Percentiles rank a stretch among this genome's conserved stretches.
These are phyloP conservation scores for Chloromyia formosa DNA, from an alignment of 2,888 invertebrate species.

Conservation along the genomic window DNA sequence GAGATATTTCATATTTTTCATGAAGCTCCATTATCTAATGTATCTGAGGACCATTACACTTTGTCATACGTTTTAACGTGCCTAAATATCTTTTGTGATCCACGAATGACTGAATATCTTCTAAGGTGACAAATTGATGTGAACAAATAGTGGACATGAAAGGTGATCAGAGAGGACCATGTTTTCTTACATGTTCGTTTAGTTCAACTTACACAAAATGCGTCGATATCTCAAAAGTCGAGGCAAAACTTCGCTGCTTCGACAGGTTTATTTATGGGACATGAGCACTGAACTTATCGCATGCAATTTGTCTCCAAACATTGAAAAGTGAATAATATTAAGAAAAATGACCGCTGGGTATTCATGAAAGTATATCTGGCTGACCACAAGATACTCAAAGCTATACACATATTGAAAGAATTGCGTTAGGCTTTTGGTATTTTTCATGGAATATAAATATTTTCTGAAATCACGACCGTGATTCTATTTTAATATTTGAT, in stretches of 20 bases:
- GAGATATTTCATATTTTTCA: neutral
- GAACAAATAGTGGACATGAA: neutral
- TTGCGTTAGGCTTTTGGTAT: too few species aligned
- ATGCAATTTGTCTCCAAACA: conserved; percentile 34
- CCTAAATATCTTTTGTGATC: conserved; percentile 1
- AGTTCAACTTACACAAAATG: neutral
- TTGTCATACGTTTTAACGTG: neutral
- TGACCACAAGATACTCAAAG: too few species aligned
- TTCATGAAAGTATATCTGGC: neutral
- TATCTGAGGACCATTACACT: neutral
- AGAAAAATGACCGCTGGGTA: neutral
- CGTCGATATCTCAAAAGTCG: neutral
- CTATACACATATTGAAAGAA: too few species aligned
- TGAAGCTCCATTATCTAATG: neutral
- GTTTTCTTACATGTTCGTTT: neutral
- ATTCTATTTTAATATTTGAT: too few species aligned
- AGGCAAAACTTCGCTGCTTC: neutral
- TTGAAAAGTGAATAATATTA: neutral
- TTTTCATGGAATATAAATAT: too few species aligned
- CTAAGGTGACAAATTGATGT: conserved; percentile 2
- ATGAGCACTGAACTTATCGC: conserved; percentile 27
- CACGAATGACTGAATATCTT: neutral
- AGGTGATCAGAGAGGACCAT: neutral
- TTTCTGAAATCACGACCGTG: too few species aligned
- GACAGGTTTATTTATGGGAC: conserved; percentile 38